phyloP scores from a whole-genome alignment of 2,888 invertebrate genomes.

The Lycocerus yunnanus region DNA sequence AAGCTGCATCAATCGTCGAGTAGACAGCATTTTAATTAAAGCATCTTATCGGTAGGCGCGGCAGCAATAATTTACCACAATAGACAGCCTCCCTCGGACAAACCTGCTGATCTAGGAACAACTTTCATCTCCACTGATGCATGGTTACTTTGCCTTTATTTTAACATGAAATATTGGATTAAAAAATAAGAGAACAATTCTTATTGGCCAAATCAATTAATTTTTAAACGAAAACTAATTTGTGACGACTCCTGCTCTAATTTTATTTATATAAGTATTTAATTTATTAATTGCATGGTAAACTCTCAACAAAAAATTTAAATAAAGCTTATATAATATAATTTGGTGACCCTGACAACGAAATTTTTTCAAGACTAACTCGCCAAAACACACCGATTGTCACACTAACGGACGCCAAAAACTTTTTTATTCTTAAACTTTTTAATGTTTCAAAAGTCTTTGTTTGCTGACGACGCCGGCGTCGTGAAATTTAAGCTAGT shows the following conservation, averaged over 20 bases:
- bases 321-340: not conserved
- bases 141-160: conserved; percentile 43
- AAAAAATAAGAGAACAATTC: not conserved
- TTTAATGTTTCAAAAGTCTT: too few relatives aligned
- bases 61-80: conserved; percentile 55
- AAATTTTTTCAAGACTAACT: too few relatives aligned
- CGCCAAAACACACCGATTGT: too few relatives aligned
- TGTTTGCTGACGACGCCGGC: too few relatives aligned
- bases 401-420: too few relatives aligned
- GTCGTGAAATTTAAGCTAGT: too few relatives aligned
- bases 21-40: conserved; percentile 60
- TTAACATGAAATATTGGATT: conserved; percentile 19
- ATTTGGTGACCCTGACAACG: not conserved
- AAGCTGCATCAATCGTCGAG: conserved; percentile 55
- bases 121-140: conserved; percentile 57
- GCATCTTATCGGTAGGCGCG: conserved; percentile 59
- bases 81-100: conserved; percentile 55
- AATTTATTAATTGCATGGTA: not conserved
- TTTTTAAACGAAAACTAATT: not conserved
- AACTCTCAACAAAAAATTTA: too few relatives aligned
- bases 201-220: not conserved
- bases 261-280: not conserved
- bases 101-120: conserved; percentile 58
- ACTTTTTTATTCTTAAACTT: too few relatives aligned
- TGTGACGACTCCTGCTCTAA: not conserved